Evolutionary conservation across 2,888 invertebrate genomes (phyloP).

Genomic region (Mythimna loreyi): DNA sequence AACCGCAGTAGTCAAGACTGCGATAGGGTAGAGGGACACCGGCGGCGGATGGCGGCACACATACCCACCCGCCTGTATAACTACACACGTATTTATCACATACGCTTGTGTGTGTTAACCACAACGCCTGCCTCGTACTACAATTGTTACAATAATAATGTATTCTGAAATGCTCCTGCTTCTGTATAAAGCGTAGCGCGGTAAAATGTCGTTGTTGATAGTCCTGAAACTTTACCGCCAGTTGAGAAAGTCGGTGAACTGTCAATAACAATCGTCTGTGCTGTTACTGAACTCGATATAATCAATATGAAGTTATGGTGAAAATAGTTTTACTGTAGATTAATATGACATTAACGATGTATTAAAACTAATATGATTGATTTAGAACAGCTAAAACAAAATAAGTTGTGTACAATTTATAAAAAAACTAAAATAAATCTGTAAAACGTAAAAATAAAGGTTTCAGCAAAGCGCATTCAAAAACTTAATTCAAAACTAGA

Average conservation of each 20-base stretch:
- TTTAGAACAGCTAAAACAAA: not conserved
- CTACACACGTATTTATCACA: slow-evolving; percentile 49
- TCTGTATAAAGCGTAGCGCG: slow-evolving; percentile 2
- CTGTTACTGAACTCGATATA: slow-evolving; percentile 23
- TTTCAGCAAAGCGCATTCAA: not conserved
- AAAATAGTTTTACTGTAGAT: not conserved
- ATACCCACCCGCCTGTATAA: slow-evolving; percentile 14
- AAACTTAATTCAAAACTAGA: slow-evolving; percentile 13
- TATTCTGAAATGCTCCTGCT: slow-evolving; percentile 39
- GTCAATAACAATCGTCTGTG: slow-evolving; percentile 30
- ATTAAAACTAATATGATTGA: not conserved
- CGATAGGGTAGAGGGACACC: slow-evolving; percentile 51
- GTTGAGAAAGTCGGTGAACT: slow-evolving; percentile 34
- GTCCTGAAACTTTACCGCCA: slow-evolving; percentile 22
- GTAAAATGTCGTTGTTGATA: slow-evolving; percentile 34
- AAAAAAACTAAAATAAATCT: not conserved
- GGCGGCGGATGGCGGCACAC: slow-evolving; percentile 31
- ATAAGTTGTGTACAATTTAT: not conserved
- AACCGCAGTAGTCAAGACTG: slow-evolving; percentile 66
- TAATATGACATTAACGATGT: not conserved
- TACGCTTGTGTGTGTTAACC: slow-evolving; percentile 37
- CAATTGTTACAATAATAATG: slow-evolving; percentile 51
- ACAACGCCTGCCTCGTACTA: slow-evolving; percentile 42
- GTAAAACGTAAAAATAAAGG: not conserved
- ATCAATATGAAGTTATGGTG: not conserved